Base-by-base conservation (phyloP, 2,797 vertebrate species). In the Acipenser ruthenus region DNA sequence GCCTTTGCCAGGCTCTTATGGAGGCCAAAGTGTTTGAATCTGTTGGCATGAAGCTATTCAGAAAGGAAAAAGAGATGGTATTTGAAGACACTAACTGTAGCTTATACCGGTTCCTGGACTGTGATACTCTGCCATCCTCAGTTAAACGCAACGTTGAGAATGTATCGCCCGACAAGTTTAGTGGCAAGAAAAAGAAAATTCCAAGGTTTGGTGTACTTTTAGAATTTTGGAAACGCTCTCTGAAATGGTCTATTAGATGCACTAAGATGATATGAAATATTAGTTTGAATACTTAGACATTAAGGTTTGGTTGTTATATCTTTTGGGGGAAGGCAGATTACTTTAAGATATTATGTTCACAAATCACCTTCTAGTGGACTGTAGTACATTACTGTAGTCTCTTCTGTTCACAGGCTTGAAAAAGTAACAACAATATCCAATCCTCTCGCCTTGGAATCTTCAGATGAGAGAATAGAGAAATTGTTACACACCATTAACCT, bases 1-100 rank as follows among this genome's bases (percentile, higher is more conserved):
- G 82, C 15, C 89, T 97, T 37, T 96, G 93, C 78, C 92, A 95
- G 73, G 86, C 89, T 0, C 72, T 97, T 73, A 93, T 95, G 92
- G 93, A 93, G 71, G 88, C 92, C 8, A 88, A 89, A 73, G 88
- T 94, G 69, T 93, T 95, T 47, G 88, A 95, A 75, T 76, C 88
- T 0, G 85, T 90, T 37, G 91, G 89, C 49, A 80, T 78, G 0
- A 94, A 87, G 74, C 84, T 94, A 63, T 93, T 94, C 74, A 86
- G 86, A 69, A 80, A 79, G 9, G 87, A 91, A 66, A 92, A 89
- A 66, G 87, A 93, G 13, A 70, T 75, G 10, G 71, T 83, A 15
- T 95, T 94, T 78, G 92, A 94, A 80, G 92, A 92, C 74, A 87
- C 85, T 18, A 83, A 83, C 70, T 81, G 77, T 71, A 92, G 89